Evolutionary conservation across 2,888 invertebrate species (phyloP), one percentile per base, ranked within the genome.

Genomic region (Anthophora plumipes): DNA sequence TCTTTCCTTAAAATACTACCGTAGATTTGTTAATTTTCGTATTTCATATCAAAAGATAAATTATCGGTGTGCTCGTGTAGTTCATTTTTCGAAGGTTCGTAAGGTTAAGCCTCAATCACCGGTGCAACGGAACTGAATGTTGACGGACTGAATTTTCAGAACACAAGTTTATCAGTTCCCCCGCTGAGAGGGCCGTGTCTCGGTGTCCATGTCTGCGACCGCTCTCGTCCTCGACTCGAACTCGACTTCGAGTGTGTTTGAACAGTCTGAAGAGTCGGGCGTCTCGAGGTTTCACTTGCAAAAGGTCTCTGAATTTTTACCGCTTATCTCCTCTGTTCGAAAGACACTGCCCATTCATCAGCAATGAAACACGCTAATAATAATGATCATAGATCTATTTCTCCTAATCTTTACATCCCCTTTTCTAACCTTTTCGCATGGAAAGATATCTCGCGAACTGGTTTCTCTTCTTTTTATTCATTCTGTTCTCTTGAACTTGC

Each of bases 231-330:
- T 81, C 82, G 67, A 70, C 46, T 57, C 60, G 52, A 25, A 57
- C 55, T 55, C 61, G 46, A 50, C 54, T 55, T 77, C 48, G 60
- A 70, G 78, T 54, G 48, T 79, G 78, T 79, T 79, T 79, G 78
- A 61, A 77, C 79, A 79, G 79, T 79, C 78, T 79, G 79, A 77
- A 79, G 79, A 48, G 79, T 9, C 64, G 22, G 54, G 69, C 59
- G 79, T 79, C 79, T 79, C 79, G 79, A 79, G 79, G 78, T 70
- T 79, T 70, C 78, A 52, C 70, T 68, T 25, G 63, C 66, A 41
- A 63, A 70, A 70, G 61, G 25, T 50, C 67, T n/a, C 37, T 9
- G 43, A 9, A 71, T 14, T 68, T 77, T 61, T 55, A 48, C n/a
- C 48, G 59, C 9, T 31, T 50, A 25, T 50, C 39, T 54, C 48